These are phyloP conservation scores for Mallotus villosus DNA, from an alignment of 2,797 vertebrate genomes.

Conservation along the genomic window DNA sequence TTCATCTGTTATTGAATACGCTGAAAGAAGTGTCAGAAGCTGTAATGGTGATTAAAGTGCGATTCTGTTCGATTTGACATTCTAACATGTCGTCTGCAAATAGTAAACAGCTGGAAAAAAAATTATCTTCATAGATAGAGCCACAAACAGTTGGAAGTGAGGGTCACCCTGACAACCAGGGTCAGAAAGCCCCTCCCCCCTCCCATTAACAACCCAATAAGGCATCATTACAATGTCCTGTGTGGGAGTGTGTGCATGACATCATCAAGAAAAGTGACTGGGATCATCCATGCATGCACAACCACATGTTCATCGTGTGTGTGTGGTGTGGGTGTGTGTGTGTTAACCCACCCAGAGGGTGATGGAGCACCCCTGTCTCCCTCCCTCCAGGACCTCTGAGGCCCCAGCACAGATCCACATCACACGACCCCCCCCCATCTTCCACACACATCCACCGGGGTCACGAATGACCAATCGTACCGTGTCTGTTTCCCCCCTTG, in stretches of 20 bases:
- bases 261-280: background rate
- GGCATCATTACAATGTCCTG: background rate
- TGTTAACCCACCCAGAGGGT: slow-evolving; percentile 23
- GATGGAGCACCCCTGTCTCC: slow-evolving; percentile 33
- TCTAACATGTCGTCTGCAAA: too few species aligned
- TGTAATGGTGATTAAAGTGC: too few species aligned
- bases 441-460: background rate
- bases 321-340: background rate
- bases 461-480: background rate
- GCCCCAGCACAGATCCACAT: slow-evolving; percentile 35
- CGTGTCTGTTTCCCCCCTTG: background rate
- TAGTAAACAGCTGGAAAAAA: too few species aligned
- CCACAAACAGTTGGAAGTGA: too few species aligned
- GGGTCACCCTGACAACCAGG: too few species aligned
- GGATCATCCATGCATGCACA: too few species aligned
- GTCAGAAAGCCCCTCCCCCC: too few species aligned
- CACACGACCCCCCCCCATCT: slow-evolving; percentile 19
- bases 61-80: too few species aligned
- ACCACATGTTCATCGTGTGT: background rate
- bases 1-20: too few species aligned
- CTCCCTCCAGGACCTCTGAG: slow-evolving; percentile 35
- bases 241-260: background rate
- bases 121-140: too few species aligned
- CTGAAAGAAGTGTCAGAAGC: too few species aligned
- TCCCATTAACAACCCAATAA: too few species aligned